Conservation (phyloP, 2,113 vertebrate genomes). For the Megalops atlanticus region DNA sequence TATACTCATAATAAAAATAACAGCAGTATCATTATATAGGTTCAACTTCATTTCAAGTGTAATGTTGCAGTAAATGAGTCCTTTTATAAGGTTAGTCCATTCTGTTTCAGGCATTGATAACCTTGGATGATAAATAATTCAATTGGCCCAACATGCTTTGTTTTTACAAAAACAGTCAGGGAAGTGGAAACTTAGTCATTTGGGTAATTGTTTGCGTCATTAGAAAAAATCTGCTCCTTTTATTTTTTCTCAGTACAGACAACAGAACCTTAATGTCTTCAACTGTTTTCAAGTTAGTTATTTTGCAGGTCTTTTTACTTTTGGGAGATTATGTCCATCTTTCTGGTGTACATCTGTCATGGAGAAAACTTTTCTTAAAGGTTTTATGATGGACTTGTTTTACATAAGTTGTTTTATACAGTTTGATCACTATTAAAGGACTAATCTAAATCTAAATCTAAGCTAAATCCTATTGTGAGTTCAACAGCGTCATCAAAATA, state of each 20-base stretch:
- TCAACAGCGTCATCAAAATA: too few relatives aligned
- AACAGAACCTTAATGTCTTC: not conserved
- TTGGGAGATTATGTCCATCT: not conserved
- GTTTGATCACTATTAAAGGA: too few relatives aligned
- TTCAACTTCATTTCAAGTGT: not conserved
- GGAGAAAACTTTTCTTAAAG: not conserved
- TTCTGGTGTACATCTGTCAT: not conserved
- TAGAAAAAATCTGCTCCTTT: not conserved
- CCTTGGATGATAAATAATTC: conserved; percentile 10
- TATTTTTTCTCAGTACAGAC: not conserved
- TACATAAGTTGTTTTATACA: too few relatives aligned
- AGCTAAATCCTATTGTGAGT: too few relatives aligned
- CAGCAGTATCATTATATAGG: not conserved
- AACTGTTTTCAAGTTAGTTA: not conserved
- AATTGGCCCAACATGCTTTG: conserved; percentile 11
- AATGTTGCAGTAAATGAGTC: conserved; percentile 12
- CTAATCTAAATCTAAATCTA: too few relatives aligned
- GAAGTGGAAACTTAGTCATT: not conserved
- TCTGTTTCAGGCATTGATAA: conserved; percentile 16
- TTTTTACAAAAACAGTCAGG: not conserved
- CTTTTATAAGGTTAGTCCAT: conserved; percentile 8
- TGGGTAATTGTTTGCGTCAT: conserved; percentile 7
- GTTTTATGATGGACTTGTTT: not conserved
- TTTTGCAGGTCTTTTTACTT: not conserved
- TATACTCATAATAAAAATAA: not conserved